Evolutionary conservation across 2,888 invertebrate genomes (phyloP), one percentile per base, ranked within the genome.

Genomic region (Tuta absoluta): DNA sequence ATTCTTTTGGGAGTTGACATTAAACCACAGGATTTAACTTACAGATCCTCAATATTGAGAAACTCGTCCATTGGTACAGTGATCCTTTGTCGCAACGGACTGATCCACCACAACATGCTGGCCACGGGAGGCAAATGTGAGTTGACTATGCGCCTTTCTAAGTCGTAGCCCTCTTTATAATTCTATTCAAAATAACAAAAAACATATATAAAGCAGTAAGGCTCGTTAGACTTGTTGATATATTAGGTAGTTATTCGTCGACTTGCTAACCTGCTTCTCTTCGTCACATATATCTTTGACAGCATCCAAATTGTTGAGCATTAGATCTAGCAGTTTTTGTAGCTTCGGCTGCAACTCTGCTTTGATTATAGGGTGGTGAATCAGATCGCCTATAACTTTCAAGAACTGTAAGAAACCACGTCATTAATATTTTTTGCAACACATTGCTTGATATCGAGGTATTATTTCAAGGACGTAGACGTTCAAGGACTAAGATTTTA

Each of bases 101-200:
- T 83, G 0, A 96, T 82, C 94, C 95, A 96, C 75, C 94, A 93
- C 19, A 97, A 80, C 58, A 94, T 91, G 0, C 97, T 97, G 28
- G 95, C 94, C 0, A 96, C 94, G 12, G 95, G 95, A 0, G 98
- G 97, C 77, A 95, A 94, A 78, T 95, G 94, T 14, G 91, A 84
- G 77, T 95, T 94, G 1, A 94, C 92, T 82, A 87, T 88, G 0
- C 93, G 93, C 10, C 92, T 78, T 24, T 89, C 89, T 53, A 93
- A 86, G 0, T 82, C 84, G 72, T 84, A 87, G 5, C 56, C 24
- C 1, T 8, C 33, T 56, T 56, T 56, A 0, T 3, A 12, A 17
- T 28, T 28, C 56, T 56, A 24, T n/a, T n/a, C 28, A n/a, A 28
- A 53, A 28, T 21, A n/a, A n/a, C 12, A 28, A 3, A 28, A 0